Percentiles rank a stretch among this genome's conserved stretches.
phyloP scores from a whole-genome alignment of 2,797 vertebrate genomes.

The Podargus strigoides region DNA sequence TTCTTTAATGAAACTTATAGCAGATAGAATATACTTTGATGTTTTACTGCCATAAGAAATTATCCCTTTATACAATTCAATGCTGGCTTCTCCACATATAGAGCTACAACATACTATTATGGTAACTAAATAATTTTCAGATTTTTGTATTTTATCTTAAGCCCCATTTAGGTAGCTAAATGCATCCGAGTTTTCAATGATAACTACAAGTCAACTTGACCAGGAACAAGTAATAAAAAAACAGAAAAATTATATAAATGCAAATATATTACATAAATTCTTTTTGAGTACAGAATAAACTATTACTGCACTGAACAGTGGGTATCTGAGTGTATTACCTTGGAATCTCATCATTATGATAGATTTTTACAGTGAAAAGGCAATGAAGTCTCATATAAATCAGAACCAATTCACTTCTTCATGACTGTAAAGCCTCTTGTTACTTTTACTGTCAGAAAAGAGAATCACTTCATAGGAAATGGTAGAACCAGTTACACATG shows the following conservation, averaged over 20 bases:
- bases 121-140: background rate
- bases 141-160: background rate
- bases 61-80: background rate
- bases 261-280: background rate
- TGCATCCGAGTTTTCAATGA: background rate
- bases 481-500: background rate
- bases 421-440: background rate
- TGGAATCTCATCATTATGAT: background rate
- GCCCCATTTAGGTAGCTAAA: background rate
- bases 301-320: background rate
- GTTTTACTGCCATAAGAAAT: background rate
- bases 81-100: background rate
- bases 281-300: background rate
- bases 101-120: background rate
- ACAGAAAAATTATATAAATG: background rate
- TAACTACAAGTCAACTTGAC: background rate
- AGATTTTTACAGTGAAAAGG: background rate
- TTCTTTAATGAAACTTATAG: background rate
- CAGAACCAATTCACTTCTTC: background rate
- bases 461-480: conserved; percentile 1
- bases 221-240: background rate
- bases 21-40: background rate
- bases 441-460: background rate
- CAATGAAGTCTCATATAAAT: background rate
- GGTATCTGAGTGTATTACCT: background rate